Conservation (phyloP, 2,888 invertebrate species). For the Lacanobia oleracea region DNA sequence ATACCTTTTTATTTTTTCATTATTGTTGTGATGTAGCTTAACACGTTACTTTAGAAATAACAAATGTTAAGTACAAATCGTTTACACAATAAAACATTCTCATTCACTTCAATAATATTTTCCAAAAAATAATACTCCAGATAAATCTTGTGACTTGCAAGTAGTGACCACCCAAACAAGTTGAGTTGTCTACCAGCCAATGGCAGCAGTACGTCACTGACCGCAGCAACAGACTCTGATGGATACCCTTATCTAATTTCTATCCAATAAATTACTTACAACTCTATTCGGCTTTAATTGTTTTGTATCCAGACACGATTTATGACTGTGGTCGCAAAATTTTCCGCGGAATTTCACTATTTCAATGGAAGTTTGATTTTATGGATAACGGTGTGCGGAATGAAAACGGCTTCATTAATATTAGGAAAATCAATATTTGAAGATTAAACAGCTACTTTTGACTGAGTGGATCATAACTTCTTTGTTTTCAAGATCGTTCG, state of each 20-base stretch:
- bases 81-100: too few species aligned
- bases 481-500: background rate
- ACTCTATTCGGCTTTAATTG: slow-evolving; percentile 80
- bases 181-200: slow-evolving; percentile 20
- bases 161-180: slow-evolving; percentile 7
- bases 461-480: background rate
- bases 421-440: slow-evolving; percentile 23
- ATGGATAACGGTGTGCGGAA: slow-evolving; percentile 24
- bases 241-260: slow-evolving; percentile 80
- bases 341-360: slow-evolving; percentile 63
- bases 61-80: too few species aligned
- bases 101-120: too few species aligned
- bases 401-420: slow-evolving; percentile 36
- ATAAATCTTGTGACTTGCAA: background rate
- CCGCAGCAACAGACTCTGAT: slow-evolving; percentile 68
- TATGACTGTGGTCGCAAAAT: slow-evolving; percentile 72
- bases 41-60: too few species aligned
- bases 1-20: too few species aligned
- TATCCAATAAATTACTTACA: slow-evolving; percentile 82
- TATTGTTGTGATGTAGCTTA: too few species aligned
- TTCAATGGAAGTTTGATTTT: slow-evolving; percentile 56
- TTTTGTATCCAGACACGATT: slow-evolving; percentile 79
- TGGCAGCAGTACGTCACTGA: slow-evolving; percentile 47
- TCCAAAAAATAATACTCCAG: background rate
- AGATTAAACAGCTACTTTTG: background rate